Evolutionary conservation across 2,797 vertebrate genomes (phyloP), one percentile per base, ranked within the genome.

Genomic region (Anabas testudineus): DNA sequence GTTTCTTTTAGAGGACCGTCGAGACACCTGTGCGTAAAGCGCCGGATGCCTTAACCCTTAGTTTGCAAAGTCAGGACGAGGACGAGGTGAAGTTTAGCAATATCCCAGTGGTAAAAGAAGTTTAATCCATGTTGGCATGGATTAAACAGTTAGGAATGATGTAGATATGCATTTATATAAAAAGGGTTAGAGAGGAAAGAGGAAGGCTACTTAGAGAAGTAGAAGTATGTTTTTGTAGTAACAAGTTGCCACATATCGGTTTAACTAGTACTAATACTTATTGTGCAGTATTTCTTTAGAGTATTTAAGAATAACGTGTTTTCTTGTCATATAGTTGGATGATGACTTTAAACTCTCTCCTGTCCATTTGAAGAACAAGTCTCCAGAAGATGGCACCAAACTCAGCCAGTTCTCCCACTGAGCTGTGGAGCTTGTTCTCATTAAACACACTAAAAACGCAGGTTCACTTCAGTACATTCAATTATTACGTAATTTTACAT

Each of bases 21-120:
- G 91, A 94, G 95, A 93, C 95, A 96, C 95, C 95, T 96, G 95
- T 93, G 95, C 93, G 93, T 93, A 92, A 94, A 10, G 93, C 93
- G 91, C 93, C 81, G 90, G 94, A 93, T 94, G 93, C 93, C 71
- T 91, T 96, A 97, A 96, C 95, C 95, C 95, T 95, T 96, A 90
- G 86, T 90, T 82, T 80, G 87, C 93, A 92, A 81, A 81, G 46
- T 22, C 21, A 53, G 58, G 14, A 37, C 48, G 52, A 10, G 13
- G 24, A 52, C n/a, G n/a, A n/a, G n/a, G n/a, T n/a, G 14, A 22
- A 1, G 18, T 15, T 57, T 0, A n/a, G 42, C n/a, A 28, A 18
- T 30, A 30, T 30, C 28, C 10, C 10, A 13, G 34, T 10, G 12
- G 0, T 2, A 10, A 34, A 10, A 4, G 2, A 4, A 4, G 37